Evolutionary conservation across 2,888 invertebrate genomes (phyloP).

Genomic region (Rhabditoides inermis): DNA sequence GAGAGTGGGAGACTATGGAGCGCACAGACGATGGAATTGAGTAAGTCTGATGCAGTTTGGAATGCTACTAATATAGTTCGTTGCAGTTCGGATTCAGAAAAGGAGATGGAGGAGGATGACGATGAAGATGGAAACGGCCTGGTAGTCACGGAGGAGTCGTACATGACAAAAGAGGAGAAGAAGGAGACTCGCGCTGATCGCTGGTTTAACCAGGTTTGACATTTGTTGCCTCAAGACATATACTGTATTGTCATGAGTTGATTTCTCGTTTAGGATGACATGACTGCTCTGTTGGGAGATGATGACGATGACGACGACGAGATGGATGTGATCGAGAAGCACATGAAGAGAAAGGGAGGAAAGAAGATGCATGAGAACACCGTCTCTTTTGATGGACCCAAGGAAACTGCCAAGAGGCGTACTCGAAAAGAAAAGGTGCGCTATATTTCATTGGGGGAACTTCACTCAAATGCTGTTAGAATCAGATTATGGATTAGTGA

Average conservation of each 20-base stretch:
- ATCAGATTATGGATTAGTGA: too few species aligned
- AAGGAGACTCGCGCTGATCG: constrained; percentile 67
- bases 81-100: constrained; percentile 14
- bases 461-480: too few species aligned
- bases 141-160: constrained; percentile 21
- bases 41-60: constrained; percentile 2
- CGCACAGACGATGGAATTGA: constrained; percentile 11
- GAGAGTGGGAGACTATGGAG: constrained; percentile 32
- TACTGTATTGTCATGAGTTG: constrained; percentile 4
- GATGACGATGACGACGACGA: constrained; percentile 78
- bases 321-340: constrained; percentile 55
- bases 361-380: constrained; percentile 22
- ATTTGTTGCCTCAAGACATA: constrained; percentile 13
- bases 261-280: constrained; percentile 63
- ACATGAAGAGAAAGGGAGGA: constrained; percentile 29
- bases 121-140: constrained; percentile 26
- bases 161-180: constrained; percentile 16
- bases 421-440: too few species aligned
- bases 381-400: constrained; percentile 10
- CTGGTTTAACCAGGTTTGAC: constrained; percentile 70
- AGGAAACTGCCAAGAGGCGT: too few species aligned
- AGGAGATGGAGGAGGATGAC: constrained; percentile 23
- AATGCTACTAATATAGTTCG: background rate
- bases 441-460: too few species aligned
- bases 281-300: constrained; percentile 71